A percentile compares a stretch with the other conserved stretches of the same genome.
Conservation (phyloP, 1,140 invertebrate species). For the Macrobrachium nipponense region DNA sequence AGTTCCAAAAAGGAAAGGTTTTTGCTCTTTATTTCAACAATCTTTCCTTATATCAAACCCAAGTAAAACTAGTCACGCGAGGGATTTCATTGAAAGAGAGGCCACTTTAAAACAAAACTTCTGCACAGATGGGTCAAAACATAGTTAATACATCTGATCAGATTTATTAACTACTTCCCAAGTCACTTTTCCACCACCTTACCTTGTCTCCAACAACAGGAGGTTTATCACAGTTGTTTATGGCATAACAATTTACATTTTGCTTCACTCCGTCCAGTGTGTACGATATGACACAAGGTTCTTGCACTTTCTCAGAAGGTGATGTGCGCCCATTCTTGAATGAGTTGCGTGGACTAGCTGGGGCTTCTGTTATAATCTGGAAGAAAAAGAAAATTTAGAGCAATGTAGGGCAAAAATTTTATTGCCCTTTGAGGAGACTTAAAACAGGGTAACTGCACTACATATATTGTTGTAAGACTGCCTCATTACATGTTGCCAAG, state of each 20-base stretch:
- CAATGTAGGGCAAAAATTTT: not conserved
- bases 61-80: not conserved
- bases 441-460: too few relatives aligned
- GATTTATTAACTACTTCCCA: too few relatives aligned
- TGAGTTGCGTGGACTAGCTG: slow-evolving; percentile 65
- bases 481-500: too few relatives aligned
- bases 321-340: slow-evolving; percentile 61
- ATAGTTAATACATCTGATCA: too few relatives aligned
- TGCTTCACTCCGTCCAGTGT: slow-evolving; percentile 46
- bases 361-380: slow-evolving; percentile 69
- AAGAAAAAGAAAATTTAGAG: not conserved
- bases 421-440: too few relatives aligned
- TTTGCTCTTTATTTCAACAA: too few relatives aligned
- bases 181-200: not conserved
- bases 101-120: too few relatives aligned
- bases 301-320: slow-evolving; percentile 58
- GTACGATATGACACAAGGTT: slow-evolving; percentile 51
- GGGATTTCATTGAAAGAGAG: too few relatives aligned
- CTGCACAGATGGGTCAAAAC: too few relatives aligned
- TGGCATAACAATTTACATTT: slow-evolving; percentile 56
- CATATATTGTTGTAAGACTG: too few relatives aligned
- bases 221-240: slow-evolving; percentile 50
- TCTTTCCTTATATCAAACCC: not conserved
- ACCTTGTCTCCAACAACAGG: slow-evolving; percentile 51
- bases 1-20: too few relatives aligned